A percentile compares a stretch with the other conserved stretches of the same genome.
These are phyloP conservation scores for Drosophila infuscata DNA, from an alignment of 2,888 invertebrate species.

Conservation along the genomic window DNA sequence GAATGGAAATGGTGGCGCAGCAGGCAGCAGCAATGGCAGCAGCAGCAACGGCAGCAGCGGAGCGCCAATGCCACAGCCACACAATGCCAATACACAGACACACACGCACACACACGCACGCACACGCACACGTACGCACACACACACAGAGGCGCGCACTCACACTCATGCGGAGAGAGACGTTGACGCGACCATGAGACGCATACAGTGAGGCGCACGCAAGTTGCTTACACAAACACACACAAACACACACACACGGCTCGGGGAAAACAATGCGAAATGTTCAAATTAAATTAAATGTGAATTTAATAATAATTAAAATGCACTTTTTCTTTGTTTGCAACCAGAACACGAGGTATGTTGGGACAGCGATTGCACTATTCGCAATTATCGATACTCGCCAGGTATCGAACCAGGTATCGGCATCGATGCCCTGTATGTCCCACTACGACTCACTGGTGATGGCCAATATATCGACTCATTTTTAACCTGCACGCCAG, in stretches of 20 bases:
- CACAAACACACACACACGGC: slow-evolving; percentile 19
- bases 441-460: neutral
- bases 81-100: slow-evolving; percentile 71
- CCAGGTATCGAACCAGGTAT: slow-evolving; percentile 24
- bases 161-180: slow-evolving; percentile 41
- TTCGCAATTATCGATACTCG: slow-evolving; percentile 41
- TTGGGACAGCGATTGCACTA: slow-evolving; percentile 58
- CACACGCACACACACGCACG: slow-evolving; percentile 37
- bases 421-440: slow-evolving; percentile 1
- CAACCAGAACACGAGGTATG: slow-evolving; percentile 74
- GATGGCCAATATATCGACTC: slow-evolving; percentile 21
- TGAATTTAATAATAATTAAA: slow-evolving; percentile 72
- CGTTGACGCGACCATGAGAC: slow-evolving; percentile 65
- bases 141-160: slow-evolving; percentile 36
- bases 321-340: slow-evolving; percentile 82
- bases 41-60: slow-evolving; percentile 53
- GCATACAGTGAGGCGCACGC: slow-evolving; percentile 54
- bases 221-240: slow-evolving; percentile 25
- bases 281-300: slow-evolving; percentile 44
- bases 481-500: slow-evolving; percentile 26
- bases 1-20: slow-evolving; percentile 63
- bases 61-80: slow-evolving; percentile 66
- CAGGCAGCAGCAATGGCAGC: slow-evolving; percentile 25
- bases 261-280: slow-evolving; percentile 34
- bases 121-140: slow-evolving; percentile 36